phyloP scores from a whole-genome alignment of 2,113 vertebrate genomes.

The Pipa parva region DNA sequence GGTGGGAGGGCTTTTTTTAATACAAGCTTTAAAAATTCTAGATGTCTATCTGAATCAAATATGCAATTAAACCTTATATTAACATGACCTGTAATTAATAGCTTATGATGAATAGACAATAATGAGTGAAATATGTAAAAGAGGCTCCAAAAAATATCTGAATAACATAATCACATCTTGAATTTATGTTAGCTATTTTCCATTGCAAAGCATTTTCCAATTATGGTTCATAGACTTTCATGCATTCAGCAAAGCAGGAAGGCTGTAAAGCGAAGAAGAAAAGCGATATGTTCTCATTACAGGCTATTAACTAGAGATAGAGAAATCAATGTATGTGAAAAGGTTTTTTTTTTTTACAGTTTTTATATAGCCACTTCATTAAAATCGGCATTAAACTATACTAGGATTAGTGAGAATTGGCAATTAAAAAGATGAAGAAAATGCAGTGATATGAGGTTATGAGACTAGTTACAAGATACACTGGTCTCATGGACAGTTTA shows the following conservation, averaged over 20 bases:
- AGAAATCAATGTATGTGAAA: neutral
- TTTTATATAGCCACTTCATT: neutral
- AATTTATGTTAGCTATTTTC: slow-evolving; percentile 34
- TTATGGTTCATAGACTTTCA: slow-evolving; percentile 24
- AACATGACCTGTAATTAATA: slow-evolving; percentile 28
- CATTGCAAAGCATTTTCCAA: slow-evolving; percentile 35
- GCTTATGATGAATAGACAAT: slow-evolving; percentile 19
- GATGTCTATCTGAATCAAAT: slow-evolving; percentile 18
- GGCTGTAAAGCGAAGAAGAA: neutral
- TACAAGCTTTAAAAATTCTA: slow-evolving; percentile 23
- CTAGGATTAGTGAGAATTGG: too few species aligned
- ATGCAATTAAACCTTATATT: slow-evolving; percentile 25
- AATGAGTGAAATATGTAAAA: slow-evolving; percentile 7
- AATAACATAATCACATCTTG: slow-evolving; percentile 30
- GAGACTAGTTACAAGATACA: too few species aligned
- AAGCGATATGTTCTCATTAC: slow-evolving; percentile 19
- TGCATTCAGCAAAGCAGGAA: slow-evolving; percentile 21
- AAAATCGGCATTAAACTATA: too few species aligned
- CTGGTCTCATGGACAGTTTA: too few species aligned
- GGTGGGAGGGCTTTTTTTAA: slow-evolving; percentile 22
- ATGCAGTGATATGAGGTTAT: too few species aligned
- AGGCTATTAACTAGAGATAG: slow-evolving; percentile 1
- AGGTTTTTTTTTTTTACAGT: too few species aligned
- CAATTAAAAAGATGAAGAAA: too few species aligned
- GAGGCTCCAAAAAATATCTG: slow-evolving; percentile 1